phyloP scores from a whole-genome alignment of 1,140 invertebrate species.

The Venustaconcha ellipsiformis region DNA sequence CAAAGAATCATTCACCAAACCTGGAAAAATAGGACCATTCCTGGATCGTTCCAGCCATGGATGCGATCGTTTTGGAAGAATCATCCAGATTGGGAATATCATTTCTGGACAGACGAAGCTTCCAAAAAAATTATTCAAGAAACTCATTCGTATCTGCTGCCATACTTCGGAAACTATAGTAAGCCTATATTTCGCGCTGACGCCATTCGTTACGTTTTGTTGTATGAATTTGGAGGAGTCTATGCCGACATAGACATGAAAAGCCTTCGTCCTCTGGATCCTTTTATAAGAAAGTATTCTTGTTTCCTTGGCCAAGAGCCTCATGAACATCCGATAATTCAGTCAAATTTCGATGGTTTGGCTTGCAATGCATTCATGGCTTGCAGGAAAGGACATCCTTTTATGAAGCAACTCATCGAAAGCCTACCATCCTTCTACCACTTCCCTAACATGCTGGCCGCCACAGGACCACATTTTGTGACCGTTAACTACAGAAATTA shows the following conservation, averaged over 20 bases:
- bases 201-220: conserved; percentile 49
- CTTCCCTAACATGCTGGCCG: no score
- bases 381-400: conserved; percentile 11
- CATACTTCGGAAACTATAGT: conserved; percentile 43
- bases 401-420: neutral
- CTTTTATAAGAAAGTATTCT: conserved; percentile 38
- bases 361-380: conserved; percentile 3
- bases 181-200: conserved; percentile 49
- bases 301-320: conserved; percentile 58
- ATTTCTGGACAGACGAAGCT: conserved; percentile 58
- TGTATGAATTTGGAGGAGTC: conserved; percentile 56
- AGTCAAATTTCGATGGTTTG: neutral
- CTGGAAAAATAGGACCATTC: conserved; percentile 45
- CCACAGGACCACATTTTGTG: conserved; percentile 3
- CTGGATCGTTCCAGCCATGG: conserved; percentile 37
- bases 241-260: conserved; percentile 60
- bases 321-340: conserved; percentile 36
- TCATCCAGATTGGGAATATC: conserved; percentile 55
- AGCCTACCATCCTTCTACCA: neutral
- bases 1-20: conserved; percentile 58
- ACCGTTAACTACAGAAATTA: conserved; percentile 7
- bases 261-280: conserved; percentile 41
- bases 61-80: conserved; percentile 40
- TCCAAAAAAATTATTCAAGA: conserved; percentile 41
- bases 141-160: conserved; percentile 44